Evolutionary conservation across 2,888 invertebrate species (phyloP).

Genomic region (Macroteleia sp.): DNA sequence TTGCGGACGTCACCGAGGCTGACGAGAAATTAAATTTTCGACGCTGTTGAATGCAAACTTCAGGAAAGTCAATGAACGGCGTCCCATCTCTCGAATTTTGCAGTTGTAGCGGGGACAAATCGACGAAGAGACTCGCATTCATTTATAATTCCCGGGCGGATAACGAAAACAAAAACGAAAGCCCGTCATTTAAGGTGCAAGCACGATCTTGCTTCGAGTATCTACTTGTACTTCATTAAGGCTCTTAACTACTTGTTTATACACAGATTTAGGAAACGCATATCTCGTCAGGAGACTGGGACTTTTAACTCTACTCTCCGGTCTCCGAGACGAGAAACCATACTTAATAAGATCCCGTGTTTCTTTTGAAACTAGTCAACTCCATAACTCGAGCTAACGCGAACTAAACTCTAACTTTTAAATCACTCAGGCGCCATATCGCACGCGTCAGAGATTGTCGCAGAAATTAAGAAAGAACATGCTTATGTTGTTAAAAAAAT

Average conservation of each 20-base stretch:
- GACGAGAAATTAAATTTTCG: slow-evolving; percentile 33
- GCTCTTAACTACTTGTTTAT: slow-evolving; percentile 60
- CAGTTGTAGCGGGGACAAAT: slow-evolving; percentile 37
- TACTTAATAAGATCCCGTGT: slow-evolving; percentile 31
- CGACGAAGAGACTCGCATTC: slow-evolving; percentile 29
- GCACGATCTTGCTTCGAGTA: slow-evolving; percentile 46
- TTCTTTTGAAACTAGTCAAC: slow-evolving; percentile 40
- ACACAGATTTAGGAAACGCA: slow-evolving; percentile 47
- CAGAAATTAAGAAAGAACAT: too few relatives aligned
- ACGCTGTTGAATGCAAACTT: slow-evolving; percentile 28
- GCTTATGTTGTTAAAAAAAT: too few relatives aligned
- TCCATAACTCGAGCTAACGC: slow-evolving; percentile 28
- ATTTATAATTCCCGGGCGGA: slow-evolving; percentile 18
- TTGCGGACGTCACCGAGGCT: not conserved
- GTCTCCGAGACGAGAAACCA: slow-evolving; percentile 8
- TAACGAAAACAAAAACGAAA: slow-evolving; percentile 48
- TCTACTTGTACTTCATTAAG: slow-evolving; percentile 59
- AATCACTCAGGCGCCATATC: slow-evolving; percentile 24
- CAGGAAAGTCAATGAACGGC: slow-evolving; percentile 27
- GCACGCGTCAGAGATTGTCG: too few relatives aligned
- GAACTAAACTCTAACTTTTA: slow-evolving; percentile 42
- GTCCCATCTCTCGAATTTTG: slow-evolving; percentile 31
- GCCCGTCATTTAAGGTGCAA: slow-evolving; percentile 39
- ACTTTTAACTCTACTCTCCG: slow-evolving; percentile 32
- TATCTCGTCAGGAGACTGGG: slow-evolving; percentile 29